phyloP scores from a whole-genome alignment of 2,113 vertebrate species.

The Syrrhaptes paradoxus region DNA sequence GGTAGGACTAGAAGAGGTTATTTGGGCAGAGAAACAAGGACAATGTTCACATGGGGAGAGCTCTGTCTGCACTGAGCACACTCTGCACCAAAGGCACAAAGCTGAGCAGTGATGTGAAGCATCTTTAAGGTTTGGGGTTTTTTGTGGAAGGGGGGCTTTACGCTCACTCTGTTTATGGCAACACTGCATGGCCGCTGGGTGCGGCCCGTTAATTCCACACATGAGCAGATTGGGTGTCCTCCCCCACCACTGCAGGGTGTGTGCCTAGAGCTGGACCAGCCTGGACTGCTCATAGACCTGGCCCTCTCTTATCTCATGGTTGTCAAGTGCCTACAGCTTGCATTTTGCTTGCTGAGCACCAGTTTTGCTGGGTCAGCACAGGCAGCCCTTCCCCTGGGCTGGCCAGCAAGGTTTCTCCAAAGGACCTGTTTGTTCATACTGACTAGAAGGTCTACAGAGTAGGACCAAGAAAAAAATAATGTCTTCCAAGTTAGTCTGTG shows the following conservation, averaged over 20 bases:
- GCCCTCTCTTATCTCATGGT: fast-evolving
- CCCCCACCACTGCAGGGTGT: not conserved
- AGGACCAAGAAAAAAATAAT: not conserved
- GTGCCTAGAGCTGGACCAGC: not conserved
- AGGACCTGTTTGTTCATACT: not conserved
- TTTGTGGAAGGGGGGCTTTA: not conserved
- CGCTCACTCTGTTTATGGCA: not conserved
- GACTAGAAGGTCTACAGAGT: not conserved
- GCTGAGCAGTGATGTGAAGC: fast-evolving
- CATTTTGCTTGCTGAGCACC: not conserved
- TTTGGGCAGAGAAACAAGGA: not conserved
- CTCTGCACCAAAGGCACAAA: not conserved
- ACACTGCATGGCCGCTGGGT: fast-evolving
- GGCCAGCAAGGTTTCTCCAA: not conserved
- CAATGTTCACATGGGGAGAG: fast-evolving
- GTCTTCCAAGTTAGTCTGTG: not conserved
- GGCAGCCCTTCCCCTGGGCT: not conserved
- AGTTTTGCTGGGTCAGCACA: not conserved
- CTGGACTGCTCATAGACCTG: fast-evolving
- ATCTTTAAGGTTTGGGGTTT: not conserved
- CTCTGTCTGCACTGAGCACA: not conserved
- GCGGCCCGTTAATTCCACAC: not conserved
- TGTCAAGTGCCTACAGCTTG: not conserved
- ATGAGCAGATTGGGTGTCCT: fast-evolving
- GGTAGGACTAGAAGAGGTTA: not conserved